These are phyloP conservation scores for Erebia aethiops DNA, from an alignment of 2,888 invertebrate species.

Conservation along the genomic window DNA sequence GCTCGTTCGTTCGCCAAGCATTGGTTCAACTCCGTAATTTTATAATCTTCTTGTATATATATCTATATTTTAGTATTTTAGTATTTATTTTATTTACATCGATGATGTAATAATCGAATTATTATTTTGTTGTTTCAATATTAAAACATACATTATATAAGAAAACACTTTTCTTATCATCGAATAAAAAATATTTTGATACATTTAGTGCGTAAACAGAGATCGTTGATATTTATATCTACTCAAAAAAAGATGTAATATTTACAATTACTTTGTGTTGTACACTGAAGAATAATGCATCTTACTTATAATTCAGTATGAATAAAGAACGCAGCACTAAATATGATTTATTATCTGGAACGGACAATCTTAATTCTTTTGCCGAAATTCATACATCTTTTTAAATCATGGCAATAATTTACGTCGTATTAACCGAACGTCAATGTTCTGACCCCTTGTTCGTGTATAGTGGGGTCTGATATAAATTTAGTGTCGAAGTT, in stretches of 20 bases:
- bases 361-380: constrained; percentile 14
- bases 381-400: constrained; percentile 16
- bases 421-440: constrained; percentile 27
- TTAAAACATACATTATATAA: too few species aligned
- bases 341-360: constrained; percentile 7
- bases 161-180: too few species aligned
- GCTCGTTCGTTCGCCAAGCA: too few species aligned
- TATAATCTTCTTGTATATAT: too few species aligned
- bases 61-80: too few species aligned
- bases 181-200: too few species aligned
- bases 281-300: not conserved
- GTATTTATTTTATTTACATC: too few species aligned
- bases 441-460: constrained; percentile 20
- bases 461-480: constrained; percentile 26
- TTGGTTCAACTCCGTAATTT: too few species aligned
- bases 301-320: not conserved
- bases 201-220: not conserved
- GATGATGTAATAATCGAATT: too few species aligned
- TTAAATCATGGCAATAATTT: constrained; percentile 21
- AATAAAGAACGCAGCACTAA: constrained; percentile 2
- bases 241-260: not conserved
- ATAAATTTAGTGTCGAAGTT: constrained; percentile 35
- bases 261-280: not conserved
- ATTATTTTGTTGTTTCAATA: too few species aligned
- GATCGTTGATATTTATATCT: not conserved